Base-by-base conservation (phyloP, 2,797 vertebrate species). In the Dicrostonyx torquatus region DNA sequence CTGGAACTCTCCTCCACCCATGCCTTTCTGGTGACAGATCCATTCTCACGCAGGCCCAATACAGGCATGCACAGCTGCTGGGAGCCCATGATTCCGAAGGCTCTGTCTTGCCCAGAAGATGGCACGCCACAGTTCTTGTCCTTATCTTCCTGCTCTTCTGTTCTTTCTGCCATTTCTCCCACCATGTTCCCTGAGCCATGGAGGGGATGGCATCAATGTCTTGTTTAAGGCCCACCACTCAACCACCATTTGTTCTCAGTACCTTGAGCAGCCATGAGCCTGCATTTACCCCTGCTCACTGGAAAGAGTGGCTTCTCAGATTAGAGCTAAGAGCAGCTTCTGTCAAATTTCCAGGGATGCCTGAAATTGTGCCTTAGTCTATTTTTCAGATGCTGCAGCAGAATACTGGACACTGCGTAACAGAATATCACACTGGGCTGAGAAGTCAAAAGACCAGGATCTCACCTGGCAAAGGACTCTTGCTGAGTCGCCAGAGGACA, bases 331-430 rank as follows among this genome's bases (percentile, higher is more conserved):
- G 29, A 12, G 31, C 2, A 9, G 60, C 29, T 34, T 48, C 34
- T 22, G 11, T 22, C 18, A 84, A 17, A 2, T 64, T 45, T 64
- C 40, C 80, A 20, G 80, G 0, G 40, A 64, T 13, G 29, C 11
- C 80, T 4, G 3, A 2, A 10, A 18, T 31, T 0, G 0, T 6
- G 48, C 10, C 45, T 34, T 29, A 6, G 14, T 2, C 17, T 26
- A 24, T 60, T 37, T n/a, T 60, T 45, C 40, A 34, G 60, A 7
- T 12, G 31, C 34, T 15, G 13, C 1, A 0, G 18, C 75, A 60
- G n/a, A 55, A 6, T 26, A 70, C 34, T 9, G 0, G 22, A 34
- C 24, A 2, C 84, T 22, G 34, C 2, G 7, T 48, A 22, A 17
- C 5, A 13, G 48, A 43, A 22, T 6, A 20, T 40, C 24, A 18